Base-by-base conservation (phyloP, 1,140 invertebrate genomes). In the Euwallacea similis region DNA sequence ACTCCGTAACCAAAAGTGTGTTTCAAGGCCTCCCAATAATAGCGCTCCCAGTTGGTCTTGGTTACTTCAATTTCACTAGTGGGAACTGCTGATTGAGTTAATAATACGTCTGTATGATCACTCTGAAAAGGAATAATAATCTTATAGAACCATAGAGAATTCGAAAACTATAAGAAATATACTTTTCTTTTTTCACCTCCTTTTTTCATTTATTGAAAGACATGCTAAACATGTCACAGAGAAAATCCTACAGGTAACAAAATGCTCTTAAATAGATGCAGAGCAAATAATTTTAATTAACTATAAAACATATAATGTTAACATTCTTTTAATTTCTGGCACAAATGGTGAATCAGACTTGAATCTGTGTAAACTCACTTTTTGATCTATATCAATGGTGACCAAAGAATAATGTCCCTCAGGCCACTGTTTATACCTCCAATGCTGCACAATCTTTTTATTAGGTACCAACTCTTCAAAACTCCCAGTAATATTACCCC, bases 361-460 rank as follows among this genome's bases (percentile, higher is more conserved):
- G 21, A 33, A 33, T 33, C 4, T 33, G 4, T 33, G 21, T 33
- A 33, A 61, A 43, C 21, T 81, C 81, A 89, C 90, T 82, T 92
- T 92, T 83, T 98, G 90, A 50, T 89, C 85, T 70, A 99, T 91
- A 65, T 89, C 86, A 47, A 98, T 88, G 8, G 87, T 90, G 50
- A 99, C 97, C 74, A 88, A 87, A 0, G 97, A 98, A 83, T 89
- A 96, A 85, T 98, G 95, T 59, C 90, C 93, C 33, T 86, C 86
- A 6, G 97, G 96, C 96, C 98, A 99, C 55, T 90, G 89, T 84
- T 96, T 98, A 74, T 95, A 90, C 78, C 97, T 85, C 98, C 98
- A 99, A 73, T 88, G 89, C 83, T 97, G 92, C n/a, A 91, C 88
- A 68, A 99, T 95, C 82, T 91, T 93, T 76, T 92, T 90, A 59